Evolutionary conservation across 2,113 vertebrate species (phyloP).

Genomic region (Thinocorus orbignyianus): DNA sequence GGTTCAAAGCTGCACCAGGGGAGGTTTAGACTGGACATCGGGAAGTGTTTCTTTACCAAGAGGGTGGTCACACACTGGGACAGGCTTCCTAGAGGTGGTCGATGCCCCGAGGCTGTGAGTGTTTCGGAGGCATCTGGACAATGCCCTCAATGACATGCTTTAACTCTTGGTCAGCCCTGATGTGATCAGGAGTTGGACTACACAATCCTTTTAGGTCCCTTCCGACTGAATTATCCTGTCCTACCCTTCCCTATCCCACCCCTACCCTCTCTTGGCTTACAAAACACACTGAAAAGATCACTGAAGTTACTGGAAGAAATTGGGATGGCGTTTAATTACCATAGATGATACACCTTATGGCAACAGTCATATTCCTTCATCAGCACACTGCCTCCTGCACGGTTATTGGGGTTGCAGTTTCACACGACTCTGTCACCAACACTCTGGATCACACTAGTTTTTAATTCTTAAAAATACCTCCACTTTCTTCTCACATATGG

Average conservation of each 20-base stretch:
- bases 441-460: not conserved
- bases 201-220: fast-evolving
- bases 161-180: not conserved
- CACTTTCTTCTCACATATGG: fast-evolving
- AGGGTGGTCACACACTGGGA: not conserved
- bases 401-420: not conserved
- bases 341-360: not conserved
- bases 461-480: not conserved
- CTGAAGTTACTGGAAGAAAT: not conserved
- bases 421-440: not conserved
- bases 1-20: not conserved
- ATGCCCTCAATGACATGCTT: not conserved
- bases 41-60: not conserved
- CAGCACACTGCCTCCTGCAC: not conserved
- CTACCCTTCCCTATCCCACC: not conserved
- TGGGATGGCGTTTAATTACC: not conserved
- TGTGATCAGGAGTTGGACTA: not conserved
- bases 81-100: fast-evolving
- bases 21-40: fast-evolving
- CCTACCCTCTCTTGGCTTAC: not conserved
- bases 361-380: not conserved
- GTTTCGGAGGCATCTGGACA: not conserved
- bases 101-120: not conserved
- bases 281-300: not conserved
- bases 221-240: not conserved